Conservation (phyloP, 1,140 invertebrate genomes). For the Cotesia glomerata region DNA sequence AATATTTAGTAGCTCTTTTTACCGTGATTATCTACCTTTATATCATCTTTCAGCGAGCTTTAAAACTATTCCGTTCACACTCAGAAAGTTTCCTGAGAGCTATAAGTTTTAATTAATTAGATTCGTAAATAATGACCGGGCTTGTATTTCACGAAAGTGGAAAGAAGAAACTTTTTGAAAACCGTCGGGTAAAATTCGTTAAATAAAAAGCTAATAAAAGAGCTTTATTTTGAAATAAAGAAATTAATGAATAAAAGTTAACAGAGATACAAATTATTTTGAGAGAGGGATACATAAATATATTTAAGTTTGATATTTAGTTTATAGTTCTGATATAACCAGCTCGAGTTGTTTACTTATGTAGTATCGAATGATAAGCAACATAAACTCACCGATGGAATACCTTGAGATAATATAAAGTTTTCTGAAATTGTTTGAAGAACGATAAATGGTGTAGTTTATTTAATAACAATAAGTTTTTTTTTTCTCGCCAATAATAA, state of each 20-base stretch:
- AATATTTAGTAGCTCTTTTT: not conserved
- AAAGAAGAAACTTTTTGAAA: conserved; percentile 6
- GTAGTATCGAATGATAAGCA: conserved; percentile 17
- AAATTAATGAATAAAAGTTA: not conserved
- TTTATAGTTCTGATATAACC: not conserved
- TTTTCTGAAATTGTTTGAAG: not conserved
- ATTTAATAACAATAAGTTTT: not conserved
- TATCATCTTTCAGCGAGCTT: conserved; percentile 16
- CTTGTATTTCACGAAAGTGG: not conserved
- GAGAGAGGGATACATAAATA: not conserved
- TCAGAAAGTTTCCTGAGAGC: conserved; percentile 4
- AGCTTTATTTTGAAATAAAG: not conserved
- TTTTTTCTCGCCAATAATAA: not conserved
- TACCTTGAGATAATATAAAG: not conserved
- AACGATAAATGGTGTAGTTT: not conserved
- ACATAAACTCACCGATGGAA: not conserved
- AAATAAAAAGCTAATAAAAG: not conserved
- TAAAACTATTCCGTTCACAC: not conserved
- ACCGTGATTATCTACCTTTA: not conserved
- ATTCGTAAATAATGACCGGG: conserved; percentile 14
- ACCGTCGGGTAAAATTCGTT: not conserved
- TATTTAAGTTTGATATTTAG: not conserved
- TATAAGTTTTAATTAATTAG: conserved; percentile 25
- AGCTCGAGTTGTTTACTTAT: conserved; percentile 7
- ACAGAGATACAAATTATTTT: not conserved